Base-by-base conservation (phyloP, 2,888 invertebrate genomes). In the Drosophila atripex region DNA sequence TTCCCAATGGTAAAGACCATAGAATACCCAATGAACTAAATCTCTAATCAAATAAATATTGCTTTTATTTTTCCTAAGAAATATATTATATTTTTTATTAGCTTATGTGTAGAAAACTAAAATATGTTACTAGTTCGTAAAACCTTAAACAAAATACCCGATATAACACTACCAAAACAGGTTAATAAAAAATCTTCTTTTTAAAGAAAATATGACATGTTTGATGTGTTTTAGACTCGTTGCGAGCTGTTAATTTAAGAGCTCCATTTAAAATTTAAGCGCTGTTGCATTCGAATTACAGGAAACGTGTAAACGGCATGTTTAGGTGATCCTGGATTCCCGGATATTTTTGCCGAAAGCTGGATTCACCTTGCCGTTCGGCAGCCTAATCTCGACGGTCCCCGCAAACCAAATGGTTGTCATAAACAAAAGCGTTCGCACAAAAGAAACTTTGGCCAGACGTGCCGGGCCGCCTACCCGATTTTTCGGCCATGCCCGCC, bases 371-470 rank as follows among this genome's bases (percentile, higher is more conserved):
- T 71, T 64, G 41, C 63, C 50, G 49, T 59, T 38, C 53, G 14
- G 18, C 16, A 25, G 41, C 46, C 55, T 84, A 86, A 82, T 86
- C 84, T 83, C 86, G 52, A 71, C 60, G 39, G 58, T 56, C 56
- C 54, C 65, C 79, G 70, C 59, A 73, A 60, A 61, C 78, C 77
- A 77, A 82, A 82, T 86, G 86, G 71, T 68, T 50, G 69, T 58
- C 86, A 84, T 86, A 82, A 86, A 86, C 84, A 73, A 83, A 68
- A 61, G 35, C 53, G 55, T 63, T 43, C 73, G 65, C 49, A 56
- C 54, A 69, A 64, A 39, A 53, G 43, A 41, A 74, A 50, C 47
- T 38, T 58, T 39, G 71, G 50, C 50, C 58, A 51, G 75, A 75
- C 70, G 70, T 77, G 80, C 77, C 69, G 70, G 73, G 77, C 77